These are phyloP conservation scores for Pinna nobilis DNA, from an alignment of 1,140 invertebrate species.

Conservation along the genomic window DNA sequence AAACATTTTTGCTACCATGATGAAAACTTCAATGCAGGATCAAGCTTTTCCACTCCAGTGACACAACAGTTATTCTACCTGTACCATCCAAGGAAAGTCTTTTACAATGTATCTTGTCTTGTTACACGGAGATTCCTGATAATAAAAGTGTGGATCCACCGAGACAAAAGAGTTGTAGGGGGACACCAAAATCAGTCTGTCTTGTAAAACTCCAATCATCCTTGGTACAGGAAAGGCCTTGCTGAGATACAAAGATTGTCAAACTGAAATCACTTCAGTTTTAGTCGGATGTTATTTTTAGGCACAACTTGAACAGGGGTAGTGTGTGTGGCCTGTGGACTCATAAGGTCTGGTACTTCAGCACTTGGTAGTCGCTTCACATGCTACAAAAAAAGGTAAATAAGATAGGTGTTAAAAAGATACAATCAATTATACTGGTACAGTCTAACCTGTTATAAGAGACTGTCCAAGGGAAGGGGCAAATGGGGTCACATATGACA, in stretches of 20 bases:
- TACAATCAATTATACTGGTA: no score
- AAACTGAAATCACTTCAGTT: slow-evolving; percentile 54
- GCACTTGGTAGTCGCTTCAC: slow-evolving; percentile 56
- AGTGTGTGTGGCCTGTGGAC: slow-evolving; percentile 56
- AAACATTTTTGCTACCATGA: no score
- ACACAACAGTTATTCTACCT: no score
- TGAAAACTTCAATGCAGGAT: no score
- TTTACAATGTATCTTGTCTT: not conserved
- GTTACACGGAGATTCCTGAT: not conserved
- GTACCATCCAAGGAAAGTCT: no score
- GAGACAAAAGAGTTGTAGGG: not conserved
- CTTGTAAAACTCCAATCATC: not conserved
- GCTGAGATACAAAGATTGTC: no score
- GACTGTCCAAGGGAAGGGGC: no score
- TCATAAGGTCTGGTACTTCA: slow-evolving; percentile 69
- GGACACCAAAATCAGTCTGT: not conserved
- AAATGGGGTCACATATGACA: no score
- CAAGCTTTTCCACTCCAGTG: no score
- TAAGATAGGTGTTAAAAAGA: no score
- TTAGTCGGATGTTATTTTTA: slow-evolving; percentile 57
- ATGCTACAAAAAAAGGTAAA: slow-evolving; percentile 34
- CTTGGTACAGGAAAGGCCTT: not conserved
- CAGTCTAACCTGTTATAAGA: no score
- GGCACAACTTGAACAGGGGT: slow-evolving; percentile 37
- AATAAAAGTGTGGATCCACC: not conserved